A percentile compares a stretch with the other conserved stretches of the same genome.
Evolutionary conservation across 2,888 invertebrate genomes (phyloP).

Genomic region (Phlogophora meticulosa): DNA sequence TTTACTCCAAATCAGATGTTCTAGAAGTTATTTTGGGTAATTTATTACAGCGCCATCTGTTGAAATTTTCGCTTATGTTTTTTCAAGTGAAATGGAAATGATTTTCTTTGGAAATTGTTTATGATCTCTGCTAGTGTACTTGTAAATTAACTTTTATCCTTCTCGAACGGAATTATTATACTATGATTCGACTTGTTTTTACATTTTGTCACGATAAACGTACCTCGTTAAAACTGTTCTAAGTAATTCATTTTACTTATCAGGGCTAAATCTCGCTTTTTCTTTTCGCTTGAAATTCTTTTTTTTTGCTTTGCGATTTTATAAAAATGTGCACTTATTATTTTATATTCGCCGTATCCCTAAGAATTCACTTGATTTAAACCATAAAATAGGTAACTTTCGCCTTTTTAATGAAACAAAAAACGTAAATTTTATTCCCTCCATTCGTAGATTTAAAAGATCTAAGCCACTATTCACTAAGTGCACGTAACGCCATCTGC

Average conservation of each 20-base stretch:
- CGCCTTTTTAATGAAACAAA: background rate
- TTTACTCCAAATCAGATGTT: slow-evolving; percentile 67
- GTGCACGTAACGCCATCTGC: slow-evolving; percentile 47
- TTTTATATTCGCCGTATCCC: too few relatives aligned
- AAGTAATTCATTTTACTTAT: too few relatives aligned
- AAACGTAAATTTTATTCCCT: too few relatives aligned
- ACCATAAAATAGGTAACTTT: background rate
- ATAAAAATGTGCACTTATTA: too few relatives aligned
- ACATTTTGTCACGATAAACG: background rate
- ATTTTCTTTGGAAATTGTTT: background rate
- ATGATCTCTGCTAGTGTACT: background rate
- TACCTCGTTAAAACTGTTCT: too few relatives aligned
- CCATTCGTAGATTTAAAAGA: too few relatives aligned
- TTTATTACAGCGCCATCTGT: slow-evolving; percentile 66
- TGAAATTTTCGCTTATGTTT: slow-evolving; percentile 23
- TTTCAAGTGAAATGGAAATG: slow-evolving; percentile 4
- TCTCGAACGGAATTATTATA: background rate
- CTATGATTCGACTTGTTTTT: background rate
- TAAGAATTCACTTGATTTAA: too few relatives aligned
- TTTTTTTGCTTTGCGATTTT: background rate
- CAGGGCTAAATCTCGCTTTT: too few relatives aligned
- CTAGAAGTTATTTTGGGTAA: slow-evolving; percentile 69
- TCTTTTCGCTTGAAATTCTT: background rate
- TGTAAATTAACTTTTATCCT: background rate
- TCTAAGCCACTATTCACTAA: too few relatives aligned